Base-by-base conservation (phyloP, 1,140 invertebrate genomes). In the Drosophila athabasca region DNA sequence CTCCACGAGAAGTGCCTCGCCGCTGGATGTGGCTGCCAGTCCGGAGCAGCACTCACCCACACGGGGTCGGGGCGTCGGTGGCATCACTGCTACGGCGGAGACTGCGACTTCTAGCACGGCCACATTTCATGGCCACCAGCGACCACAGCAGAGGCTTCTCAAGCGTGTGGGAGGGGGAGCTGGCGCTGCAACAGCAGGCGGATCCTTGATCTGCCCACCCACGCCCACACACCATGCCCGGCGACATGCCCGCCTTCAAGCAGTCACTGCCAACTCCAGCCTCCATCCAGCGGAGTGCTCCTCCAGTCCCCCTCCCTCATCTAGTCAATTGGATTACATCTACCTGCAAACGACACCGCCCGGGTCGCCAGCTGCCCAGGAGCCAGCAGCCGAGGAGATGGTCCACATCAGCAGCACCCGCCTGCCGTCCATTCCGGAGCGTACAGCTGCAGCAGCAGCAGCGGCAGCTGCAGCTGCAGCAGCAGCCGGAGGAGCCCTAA, bases 201-300 rank as follows among this genome's bases (percentile, higher is more conserved):
- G 15, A 15, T 58, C 75, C 2, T 54, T 90, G 7, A 93, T 95
- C 31, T 97, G 96, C 88, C 96, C 95, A 6, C 96, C 96, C 0
- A 97, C 96, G 1, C 96, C 96, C 0, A 97, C 96, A 0, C 96
- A 97, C 92, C 96, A 96, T 81, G 95, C 96, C 7, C 93, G 95
- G 46, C 93, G 90, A 6, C 87, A 91, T 73, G 83, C 87, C 9
- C 87, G 90, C 19, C 72, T 91, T 0, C 90, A 89, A 44, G 84
- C 84, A 51, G 70, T 62, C 69, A 89, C 85, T 64, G 75, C 72
- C 69, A 82, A 79, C 54, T 68, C 81, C 35, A 66, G 53, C 53
- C n/a, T n/a, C n/a, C 92, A 6, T 26, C 19, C 19, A 22, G 15
- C 51, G 13, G 57, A 51, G 35, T 39, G 11, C 11, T 22, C 19